phyloP scores from a whole-genome alignment of 2,797 vertebrate species.

The Heteromormyrus szaboi region DNA sequence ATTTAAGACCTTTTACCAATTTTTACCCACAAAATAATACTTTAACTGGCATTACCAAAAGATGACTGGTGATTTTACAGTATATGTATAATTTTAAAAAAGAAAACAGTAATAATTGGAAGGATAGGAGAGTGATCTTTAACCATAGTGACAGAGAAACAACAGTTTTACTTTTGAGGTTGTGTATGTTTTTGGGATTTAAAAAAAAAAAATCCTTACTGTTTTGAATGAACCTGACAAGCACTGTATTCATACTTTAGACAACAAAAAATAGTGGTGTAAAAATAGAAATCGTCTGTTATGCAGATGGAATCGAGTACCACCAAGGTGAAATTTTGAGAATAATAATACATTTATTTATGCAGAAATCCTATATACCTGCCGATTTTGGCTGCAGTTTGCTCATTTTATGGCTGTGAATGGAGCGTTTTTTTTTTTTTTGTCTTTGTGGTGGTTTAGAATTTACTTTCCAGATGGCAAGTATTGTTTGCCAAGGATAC shows the following conservation, averaged over 20 bases:
- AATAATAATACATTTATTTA: background rate
- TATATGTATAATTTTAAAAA: background rate
- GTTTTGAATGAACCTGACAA: background rate
- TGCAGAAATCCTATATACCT: background rate
- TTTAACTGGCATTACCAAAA: background rate
- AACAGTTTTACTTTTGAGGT: background rate
- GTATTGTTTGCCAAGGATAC: constrained; percentile 63
- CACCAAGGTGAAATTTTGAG: background rate
- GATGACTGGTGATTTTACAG: background rate
- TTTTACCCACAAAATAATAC: background rate
- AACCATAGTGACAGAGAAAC: background rate
- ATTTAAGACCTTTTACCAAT: background rate
- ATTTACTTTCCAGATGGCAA: constrained; percentile 62
- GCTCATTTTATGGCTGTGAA: constrained; percentile 39
- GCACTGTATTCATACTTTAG: background rate
- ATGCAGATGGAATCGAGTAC: background rate
- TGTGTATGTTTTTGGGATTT: background rate
- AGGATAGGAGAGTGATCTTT: background rate
- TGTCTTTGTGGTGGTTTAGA: constrained; percentile 43
- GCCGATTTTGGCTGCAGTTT: constrained; percentile 37
- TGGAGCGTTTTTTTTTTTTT: background rate
- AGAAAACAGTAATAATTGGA: background rate
- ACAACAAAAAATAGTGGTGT: background rate
- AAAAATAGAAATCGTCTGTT: background rate
- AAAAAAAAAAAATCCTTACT: background rate